These are phyloP conservation scores for Thyatira batis DNA, from an alignment of 2,888 invertebrate genomes.

Conservation along the genomic window DNA sequence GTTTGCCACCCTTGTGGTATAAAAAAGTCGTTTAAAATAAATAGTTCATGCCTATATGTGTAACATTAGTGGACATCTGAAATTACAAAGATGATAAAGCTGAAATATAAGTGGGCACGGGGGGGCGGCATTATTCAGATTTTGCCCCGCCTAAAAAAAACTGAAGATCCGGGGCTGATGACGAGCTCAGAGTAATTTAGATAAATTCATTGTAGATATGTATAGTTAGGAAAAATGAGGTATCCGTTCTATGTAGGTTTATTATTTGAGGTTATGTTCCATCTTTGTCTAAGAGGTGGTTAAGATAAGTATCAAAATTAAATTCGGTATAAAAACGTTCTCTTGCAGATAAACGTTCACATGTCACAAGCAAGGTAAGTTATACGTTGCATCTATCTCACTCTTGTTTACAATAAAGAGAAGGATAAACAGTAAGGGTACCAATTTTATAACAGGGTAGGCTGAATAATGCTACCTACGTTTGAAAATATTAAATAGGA, in stretches of 20 bases:
- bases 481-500: no score
- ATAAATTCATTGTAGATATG: constrained; percentile 21
- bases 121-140: no score
- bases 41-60: no score
- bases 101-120: no score
- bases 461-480: background rate
- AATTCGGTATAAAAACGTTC: constrained; percentile 15
- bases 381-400: constrained; percentile 23
- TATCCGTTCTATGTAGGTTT: constrained; percentile 17
- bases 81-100: no score
- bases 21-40: no score
- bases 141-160: no score
- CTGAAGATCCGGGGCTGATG: no score
- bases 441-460: background rate
- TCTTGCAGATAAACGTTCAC: constrained; percentile 19
- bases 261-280: constrained; percentile 16
- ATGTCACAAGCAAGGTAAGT: constrained; percentile 29
- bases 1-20: no score
- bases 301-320: constrained; percentile 16
- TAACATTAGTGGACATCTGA: no score
- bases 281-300: constrained; percentile 21
- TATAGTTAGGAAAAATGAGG: constrained; percentile 28
- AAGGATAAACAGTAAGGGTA: background rate
- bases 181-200: constrained; percentile 5
- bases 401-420: constrained; percentile 23